Evolutionary conservation across 2,888 invertebrate species (phyloP).

Genomic region (Fissipunctia ypsillon): DNA sequence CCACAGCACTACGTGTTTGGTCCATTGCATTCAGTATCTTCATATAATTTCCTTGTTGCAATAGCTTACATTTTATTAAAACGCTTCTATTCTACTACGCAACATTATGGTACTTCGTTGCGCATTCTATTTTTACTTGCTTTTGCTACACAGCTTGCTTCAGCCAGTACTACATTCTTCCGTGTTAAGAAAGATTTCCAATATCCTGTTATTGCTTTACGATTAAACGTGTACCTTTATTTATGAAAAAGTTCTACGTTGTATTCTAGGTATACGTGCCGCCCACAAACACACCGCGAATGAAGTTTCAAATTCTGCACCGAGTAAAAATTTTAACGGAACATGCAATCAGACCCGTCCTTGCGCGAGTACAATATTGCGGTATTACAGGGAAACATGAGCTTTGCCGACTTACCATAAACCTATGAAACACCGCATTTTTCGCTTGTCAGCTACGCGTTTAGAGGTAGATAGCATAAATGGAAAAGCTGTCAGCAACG

Average conservation of each 20-base stretch:
- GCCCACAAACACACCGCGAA: slow-evolving; percentile 8
- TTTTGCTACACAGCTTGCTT: background rate
- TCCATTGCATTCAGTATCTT: no score
- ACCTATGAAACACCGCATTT: slow-evolving; percentile 23
- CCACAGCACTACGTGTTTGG: no score
- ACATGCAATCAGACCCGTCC: slow-evolving; percentile 45
- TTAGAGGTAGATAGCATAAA: slow-evolving; percentile 10
- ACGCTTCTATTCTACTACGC: background rate
- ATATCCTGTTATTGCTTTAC: slow-evolving; percentile 27
- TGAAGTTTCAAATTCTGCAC: slow-evolving; percentile 42
- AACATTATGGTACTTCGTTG: background rate
- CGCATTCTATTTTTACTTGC: slow-evolving; percentile 21
- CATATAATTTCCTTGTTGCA: no score
- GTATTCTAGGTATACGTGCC: slow-evolving; percentile 8
- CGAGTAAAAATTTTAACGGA: slow-evolving; percentile 16
- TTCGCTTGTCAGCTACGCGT: slow-evolving; percentile 26
- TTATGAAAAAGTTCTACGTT: slow-evolving; percentile 28
- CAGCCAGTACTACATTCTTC: slow-evolving; percentile 20
- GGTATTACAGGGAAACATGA: slow-evolving; percentile 34
- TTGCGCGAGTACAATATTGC: slow-evolving; percentile 23
- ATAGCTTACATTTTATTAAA: background rate
- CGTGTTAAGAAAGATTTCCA: slow-evolving; percentile 25
- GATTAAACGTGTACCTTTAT: slow-evolving; percentile 13
- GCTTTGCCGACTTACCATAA: slow-evolving; percentile 16
- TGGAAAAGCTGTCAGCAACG: slow-evolving; percentile 10